Percentiles rank a stretch among this genome's conserved stretches.
Conservation (phyloP, 2,797 vertebrate genomes). For the Nothura maculosa region DNA sequence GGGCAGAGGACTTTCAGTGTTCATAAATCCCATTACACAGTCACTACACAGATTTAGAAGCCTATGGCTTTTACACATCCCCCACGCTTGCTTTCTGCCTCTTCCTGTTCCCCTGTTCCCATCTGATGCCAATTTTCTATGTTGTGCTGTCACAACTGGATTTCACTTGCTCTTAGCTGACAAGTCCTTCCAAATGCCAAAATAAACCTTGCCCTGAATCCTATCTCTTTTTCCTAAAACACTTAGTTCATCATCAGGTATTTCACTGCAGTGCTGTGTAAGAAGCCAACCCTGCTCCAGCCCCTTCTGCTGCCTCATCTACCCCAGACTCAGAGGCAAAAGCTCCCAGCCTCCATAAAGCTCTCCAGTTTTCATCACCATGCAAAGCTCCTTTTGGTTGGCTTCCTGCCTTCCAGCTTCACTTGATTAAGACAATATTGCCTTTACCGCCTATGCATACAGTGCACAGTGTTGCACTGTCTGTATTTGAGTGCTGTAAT, state of each 20-base stretch:
- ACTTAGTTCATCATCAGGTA: not conserved
- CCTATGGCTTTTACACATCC: rapidly evolving
- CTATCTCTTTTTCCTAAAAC: not conserved
- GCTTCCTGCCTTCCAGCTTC: not conserved
- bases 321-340: not conserved
- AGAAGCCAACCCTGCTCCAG: not conserved
- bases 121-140: not conserved
- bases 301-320: not conserved
- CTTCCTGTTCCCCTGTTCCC: not conserved
- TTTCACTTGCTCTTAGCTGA: not conserved
- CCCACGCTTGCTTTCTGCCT: not conserved
- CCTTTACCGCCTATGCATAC: not conserved
- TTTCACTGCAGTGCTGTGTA: rapidly evolving
- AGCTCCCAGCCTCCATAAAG: not conserved
- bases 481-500: not conserved
- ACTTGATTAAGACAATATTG: not conserved
- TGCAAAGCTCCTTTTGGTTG: not conserved
- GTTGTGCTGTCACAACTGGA: not conserved
- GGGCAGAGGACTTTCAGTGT: not conserved
- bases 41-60: not conserved
- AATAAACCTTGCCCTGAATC: not conserved
- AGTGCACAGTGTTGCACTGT: not conserved
- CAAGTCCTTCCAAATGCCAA: not conserved
- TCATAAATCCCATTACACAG: not conserved
- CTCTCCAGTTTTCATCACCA: not conserved